Conservation (phyloP, 2,888 invertebrate species). For the Campoplex capitator region DNA sequence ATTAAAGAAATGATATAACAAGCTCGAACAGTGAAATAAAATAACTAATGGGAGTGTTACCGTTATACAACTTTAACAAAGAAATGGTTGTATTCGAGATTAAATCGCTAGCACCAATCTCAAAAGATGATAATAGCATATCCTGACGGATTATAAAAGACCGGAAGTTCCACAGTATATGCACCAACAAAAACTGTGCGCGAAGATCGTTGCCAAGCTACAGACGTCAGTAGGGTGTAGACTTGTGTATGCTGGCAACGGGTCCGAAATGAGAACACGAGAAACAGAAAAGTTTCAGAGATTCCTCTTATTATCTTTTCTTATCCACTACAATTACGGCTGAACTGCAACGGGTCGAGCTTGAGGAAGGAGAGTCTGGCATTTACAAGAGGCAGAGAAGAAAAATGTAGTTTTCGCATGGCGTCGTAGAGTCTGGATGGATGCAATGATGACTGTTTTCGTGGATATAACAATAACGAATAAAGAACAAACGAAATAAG, state of each 20-base stretch:
- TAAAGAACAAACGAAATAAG: slow-evolving; percentile 23
- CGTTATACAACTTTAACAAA: background rate
- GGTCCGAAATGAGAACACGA: slow-evolving; percentile 43
- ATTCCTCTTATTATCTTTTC: slow-evolving; percentile 57
- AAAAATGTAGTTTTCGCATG: slow-evolving; percentile 52
- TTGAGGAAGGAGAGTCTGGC: slow-evolving; percentile 29
- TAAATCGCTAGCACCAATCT: background rate
- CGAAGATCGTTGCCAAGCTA: slow-evolving; percentile 54
- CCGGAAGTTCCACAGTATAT: slow-evolving; percentile 32
- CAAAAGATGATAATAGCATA: slow-evolving; percentile 36
- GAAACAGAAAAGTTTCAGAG: slow-evolving; percentile 59
- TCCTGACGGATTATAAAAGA: slow-evolving; percentile 32
- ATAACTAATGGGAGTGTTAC: background rate
- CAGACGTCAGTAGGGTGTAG: slow-evolving; percentile 16
- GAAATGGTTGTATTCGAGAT: background rate
- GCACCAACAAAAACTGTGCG: slow-evolving; percentile 1
- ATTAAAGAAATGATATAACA: background rate
- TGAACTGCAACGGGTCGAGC: slow-evolving; percentile 37
- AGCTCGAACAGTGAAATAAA: background rate
- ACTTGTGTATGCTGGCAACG: slow-evolving; percentile 48
- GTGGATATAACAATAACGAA: slow-evolving; percentile 49
- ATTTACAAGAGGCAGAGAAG: slow-evolving; percentile 44
- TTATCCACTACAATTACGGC: slow-evolving; percentile 53
- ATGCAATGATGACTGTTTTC: slow-evolving; percentile 46
- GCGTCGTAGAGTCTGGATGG: slow-evolving; percentile 59